Base-by-base conservation (phyloP, 2,888 invertebrate genomes). In the Agonopterix subpropinquella region DNA sequence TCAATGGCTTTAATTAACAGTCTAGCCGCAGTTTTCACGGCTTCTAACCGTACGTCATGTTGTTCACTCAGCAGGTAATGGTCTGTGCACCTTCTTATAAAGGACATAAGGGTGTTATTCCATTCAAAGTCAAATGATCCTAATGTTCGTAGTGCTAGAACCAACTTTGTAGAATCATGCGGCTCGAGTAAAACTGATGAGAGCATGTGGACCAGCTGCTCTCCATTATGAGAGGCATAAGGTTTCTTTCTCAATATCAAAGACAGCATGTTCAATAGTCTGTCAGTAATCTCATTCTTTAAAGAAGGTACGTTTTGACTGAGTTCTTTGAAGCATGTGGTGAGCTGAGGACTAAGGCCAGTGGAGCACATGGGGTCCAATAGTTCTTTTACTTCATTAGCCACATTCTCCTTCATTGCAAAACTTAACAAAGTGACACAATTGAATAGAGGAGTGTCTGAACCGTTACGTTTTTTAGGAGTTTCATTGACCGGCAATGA, bases 391-490 rank as follows among this genome's bases (percentile, higher is more conserved):
- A 98, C 92, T 69, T 96, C 96, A 62, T 90, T 89, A 9, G 93
- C 92, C 36, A 96, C 94, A 55, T 92, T 91, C 48, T 93, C 92
- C 57, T 94, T 95, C 49, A 97, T 94, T 0, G 98, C 97, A 70
- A 96, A 93, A 0, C 96, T 96, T 43, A 99, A 80, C 56, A 98
- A 90, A 10, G 97, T 97, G n/a, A 99, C 93, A 79, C 98, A 99
- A 49, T 96, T 94, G 73, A 98, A 98, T 41, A 98, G 93, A 0
- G 96, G 93, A 0, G 96, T 95, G 67, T 98, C 98, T 35, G 94
- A 89, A 0, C 90, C 85, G 15, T 89, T 83, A 50, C 93, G 91
- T 70, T 95, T 95, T 70, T 95, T 96, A 0, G 94, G 90, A 0
- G 92, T 91, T 56, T 96, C 95, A 71, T 93, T 92, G 0, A 93